phyloP scores from a whole-genome alignment of 2,888 invertebrate species.

The Chirona hameri region DNA sequence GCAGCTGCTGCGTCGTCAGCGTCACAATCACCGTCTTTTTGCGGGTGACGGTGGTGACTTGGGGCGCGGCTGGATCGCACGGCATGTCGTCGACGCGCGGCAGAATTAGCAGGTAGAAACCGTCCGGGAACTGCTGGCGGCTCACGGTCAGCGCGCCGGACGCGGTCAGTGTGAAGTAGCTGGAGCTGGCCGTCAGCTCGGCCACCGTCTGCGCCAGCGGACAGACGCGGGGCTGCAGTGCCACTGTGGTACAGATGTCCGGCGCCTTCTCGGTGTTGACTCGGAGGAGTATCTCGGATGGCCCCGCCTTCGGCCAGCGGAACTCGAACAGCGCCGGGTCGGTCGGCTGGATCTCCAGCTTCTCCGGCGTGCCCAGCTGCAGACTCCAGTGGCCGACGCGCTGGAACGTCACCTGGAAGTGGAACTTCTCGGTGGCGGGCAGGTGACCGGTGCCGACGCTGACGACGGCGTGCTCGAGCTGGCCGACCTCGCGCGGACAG shows the following conservation, averaged over 20 bases:
- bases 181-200: background rate
- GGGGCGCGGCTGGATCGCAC: slow-evolving; percentile 31
- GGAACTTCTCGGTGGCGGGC: background rate
- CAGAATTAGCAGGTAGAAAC: slow-evolving; percentile 31
- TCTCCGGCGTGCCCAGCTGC: background rate
- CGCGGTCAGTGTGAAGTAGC: background rate
- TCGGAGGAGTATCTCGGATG: background rate
- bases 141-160: background rate
- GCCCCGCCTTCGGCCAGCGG: background rate
- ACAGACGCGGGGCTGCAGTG: slow-evolving; percentile 28
- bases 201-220: slow-evolving; percentile 25
- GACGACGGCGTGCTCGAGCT: slow-evolving; percentile 31
- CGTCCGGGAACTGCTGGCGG: slow-evolving; percentile 6
- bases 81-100: slow-evolving; percentile 37
- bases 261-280: background rate
- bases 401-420: slow-evolving; percentile 13
- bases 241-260: background rate
- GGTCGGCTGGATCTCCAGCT: background rate
- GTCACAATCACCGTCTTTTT: slow-evolving; percentile 87
- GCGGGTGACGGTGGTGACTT: slow-evolving; percentile 45
- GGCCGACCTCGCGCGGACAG: slow-evolving; percentile 33
- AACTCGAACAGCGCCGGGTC: slow-evolving; percentile 30
- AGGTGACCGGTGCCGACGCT: background rate
- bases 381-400: slow-evolving; percentile 4
- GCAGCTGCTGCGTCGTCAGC: slow-evolving; percentile 68